Conservation (phyloP, 2,888 invertebrate species). For the Pyrochroa serraticornis region DNA sequence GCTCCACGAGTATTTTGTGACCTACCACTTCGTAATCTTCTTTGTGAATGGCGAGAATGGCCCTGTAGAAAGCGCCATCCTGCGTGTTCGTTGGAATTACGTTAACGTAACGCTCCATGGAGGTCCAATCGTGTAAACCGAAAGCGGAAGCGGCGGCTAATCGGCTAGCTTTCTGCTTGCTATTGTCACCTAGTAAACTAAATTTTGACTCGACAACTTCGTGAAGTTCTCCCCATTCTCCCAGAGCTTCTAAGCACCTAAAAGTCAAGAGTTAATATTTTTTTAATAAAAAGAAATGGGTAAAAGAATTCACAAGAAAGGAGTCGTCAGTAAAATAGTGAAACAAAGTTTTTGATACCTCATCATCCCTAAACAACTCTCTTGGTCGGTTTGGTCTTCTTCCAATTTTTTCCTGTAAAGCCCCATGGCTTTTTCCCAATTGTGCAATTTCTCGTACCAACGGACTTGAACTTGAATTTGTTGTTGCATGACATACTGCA, state of each 20-base stretch:
- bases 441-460: conserved; percentile 99
- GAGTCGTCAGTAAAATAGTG: background rate
- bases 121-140: conserved; percentile 93
- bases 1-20: conserved; percentile 3
- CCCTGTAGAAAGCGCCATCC: conserved; percentile 95
- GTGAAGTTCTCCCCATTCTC: conserved; percentile 92
- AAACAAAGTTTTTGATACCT: conserved; percentile 56
- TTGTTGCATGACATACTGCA: conserved; percentile 88
- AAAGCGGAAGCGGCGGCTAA: conserved; percentile 95
- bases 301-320: conserved; percentile 18
- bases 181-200: conserved; percentile 63
- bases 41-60: conserved; percentile 88
- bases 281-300: too few relatives aligned
- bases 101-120: conserved; percentile 86
- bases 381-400: conserved; percentile 69
- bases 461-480: conserved; percentile 74
- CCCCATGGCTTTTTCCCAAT: conserved; percentile 95
- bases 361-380: conserved; percentile 90
- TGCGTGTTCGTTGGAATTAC: conserved; percentile 91
- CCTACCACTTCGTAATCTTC: conserved; percentile 64
- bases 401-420: conserved; percentile 81
- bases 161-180: conserved; percentile 77
- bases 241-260: conserved; percentile 88
- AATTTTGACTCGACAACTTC: conserved; percentile 81
- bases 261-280: too few relatives aligned